phyloP scores from a whole-genome alignment of 2,113 vertebrate species.

The Falco punctatus region DNA sequence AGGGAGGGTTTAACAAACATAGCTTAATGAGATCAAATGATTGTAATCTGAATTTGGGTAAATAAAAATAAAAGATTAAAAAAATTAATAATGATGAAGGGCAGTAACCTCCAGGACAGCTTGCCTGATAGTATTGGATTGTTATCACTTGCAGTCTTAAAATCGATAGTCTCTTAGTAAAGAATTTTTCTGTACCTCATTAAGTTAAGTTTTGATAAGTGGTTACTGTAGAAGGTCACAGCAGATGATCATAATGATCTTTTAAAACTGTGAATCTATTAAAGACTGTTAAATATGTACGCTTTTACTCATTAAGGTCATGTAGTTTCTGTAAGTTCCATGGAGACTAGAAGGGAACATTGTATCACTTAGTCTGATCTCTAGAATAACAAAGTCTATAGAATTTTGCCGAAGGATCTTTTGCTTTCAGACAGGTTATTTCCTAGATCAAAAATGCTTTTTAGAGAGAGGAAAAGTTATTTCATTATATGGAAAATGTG shows the following conservation, averaged over 20 bases:
- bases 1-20: background rate
- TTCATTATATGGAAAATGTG: background rate
- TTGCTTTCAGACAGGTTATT: background rate
- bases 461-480: background rate
- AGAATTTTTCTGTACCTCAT: background rate
- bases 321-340: background rate
- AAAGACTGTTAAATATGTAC: background rate
- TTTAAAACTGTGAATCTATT: background rate
- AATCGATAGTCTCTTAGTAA: background rate
- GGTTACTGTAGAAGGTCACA: background rate
- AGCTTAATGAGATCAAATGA: background rate
- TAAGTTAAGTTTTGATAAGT: background rate
- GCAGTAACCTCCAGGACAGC: background rate
- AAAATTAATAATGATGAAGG: background rate
- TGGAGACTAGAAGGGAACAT: background rate
- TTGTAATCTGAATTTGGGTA: background rate
- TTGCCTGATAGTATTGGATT: background rate
- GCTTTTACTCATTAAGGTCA: background rate
- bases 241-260: background rate
- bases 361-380: background rate
- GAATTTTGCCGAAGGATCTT: background rate
- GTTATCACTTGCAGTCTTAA: background rate
- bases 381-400: background rate
- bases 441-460: background rate
- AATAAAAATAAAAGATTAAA: background rate